A percentile compares a stretch with the other conserved stretches of the same genome.
phyloP scores from a whole-genome alignment of 2,113 vertebrate genomes.

The Chunga burmeisteri region DNA sequence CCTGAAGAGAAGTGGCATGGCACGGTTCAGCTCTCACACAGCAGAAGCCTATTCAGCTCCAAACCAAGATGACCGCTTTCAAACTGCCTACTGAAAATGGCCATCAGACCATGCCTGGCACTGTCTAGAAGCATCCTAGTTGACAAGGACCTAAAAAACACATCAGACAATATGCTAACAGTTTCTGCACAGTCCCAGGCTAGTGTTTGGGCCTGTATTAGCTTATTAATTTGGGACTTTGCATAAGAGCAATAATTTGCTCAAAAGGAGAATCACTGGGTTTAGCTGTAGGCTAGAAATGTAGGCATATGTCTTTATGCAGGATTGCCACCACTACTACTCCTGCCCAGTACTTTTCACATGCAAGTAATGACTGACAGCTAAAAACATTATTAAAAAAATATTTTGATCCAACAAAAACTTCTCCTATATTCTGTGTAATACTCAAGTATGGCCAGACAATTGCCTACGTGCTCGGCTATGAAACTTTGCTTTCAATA shows the following conservation, averaged over 20 bases:
- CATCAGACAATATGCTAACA: accelerated
- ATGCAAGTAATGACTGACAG: background rate
- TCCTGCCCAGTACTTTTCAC: background rate
- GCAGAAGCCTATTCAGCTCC: background rate
- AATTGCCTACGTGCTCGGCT: background rate
- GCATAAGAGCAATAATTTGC: background rate
- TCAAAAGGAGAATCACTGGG: background rate
- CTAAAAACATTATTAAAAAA: background rate
- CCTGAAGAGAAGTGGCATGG: background rate
- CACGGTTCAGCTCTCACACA: background rate
- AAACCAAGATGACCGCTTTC: background rate
- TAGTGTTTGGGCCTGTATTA: background rate
- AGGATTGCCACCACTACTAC: background rate
- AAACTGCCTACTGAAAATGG: background rate
- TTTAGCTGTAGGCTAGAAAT: background rate
- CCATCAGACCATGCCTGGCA: background rate
- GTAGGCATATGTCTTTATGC: background rate
- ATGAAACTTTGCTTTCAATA: background rate
- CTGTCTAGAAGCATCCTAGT: background rate
- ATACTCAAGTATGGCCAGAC: background rate
- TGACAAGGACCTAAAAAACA: background rate
- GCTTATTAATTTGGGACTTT: background rate
- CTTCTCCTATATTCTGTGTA: background rate
- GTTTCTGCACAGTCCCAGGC: background rate
- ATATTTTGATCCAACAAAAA: background rate